Conservation (phyloP, 2,888 invertebrate genomes). For the Tetrapedia diversipes region DNA sequence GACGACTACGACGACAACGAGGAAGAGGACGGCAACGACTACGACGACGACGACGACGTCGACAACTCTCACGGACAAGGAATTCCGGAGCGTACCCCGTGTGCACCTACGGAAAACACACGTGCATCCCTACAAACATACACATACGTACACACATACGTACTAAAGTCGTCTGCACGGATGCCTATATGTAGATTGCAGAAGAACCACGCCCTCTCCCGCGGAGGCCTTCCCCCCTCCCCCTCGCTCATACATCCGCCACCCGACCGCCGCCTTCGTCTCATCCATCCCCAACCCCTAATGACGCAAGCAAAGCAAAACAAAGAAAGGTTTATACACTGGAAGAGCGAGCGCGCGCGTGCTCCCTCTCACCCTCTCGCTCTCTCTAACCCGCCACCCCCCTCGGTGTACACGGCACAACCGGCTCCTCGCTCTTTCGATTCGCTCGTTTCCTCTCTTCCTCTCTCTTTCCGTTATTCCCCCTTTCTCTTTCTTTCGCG, state of each 20-base stretch:
- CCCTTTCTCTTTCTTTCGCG: slow-evolving; percentile 44
- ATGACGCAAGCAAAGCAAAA: slow-evolving; percentile 85
- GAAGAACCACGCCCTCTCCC: slow-evolving; percentile 81
- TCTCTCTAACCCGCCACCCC: slow-evolving; percentile 48
- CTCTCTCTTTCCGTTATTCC: slow-evolving; percentile 54
- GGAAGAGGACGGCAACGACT: slow-evolving; percentile 36
- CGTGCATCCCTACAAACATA: slow-evolving; percentile 58
- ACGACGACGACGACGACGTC: slow-evolving; percentile 29
- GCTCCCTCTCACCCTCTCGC: slow-evolving; percentile 56
- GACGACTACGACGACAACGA: slow-evolving; percentile 39
- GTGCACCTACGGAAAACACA: slow-evolving; percentile 61
- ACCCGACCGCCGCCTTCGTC: slow-evolving; percentile 65
- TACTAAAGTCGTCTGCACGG: slow-evolving; percentile 72
- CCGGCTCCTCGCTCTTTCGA: slow-evolving; percentile 54
- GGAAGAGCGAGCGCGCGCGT: slow-evolving; percentile 67
- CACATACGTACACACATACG: slow-evolving; percentile 60
- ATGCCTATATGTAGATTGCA: slow-evolving; percentile 78
- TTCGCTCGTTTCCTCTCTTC: slow-evolving; percentile 44
- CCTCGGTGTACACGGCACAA: slow-evolving; percentile 25
- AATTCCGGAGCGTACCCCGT: slow-evolving; percentile 53
- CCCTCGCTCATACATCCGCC: slow-evolving; percentile 63
- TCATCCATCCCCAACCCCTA: slow-evolving; percentile 81
- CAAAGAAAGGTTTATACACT: slow-evolving; percentile 84
- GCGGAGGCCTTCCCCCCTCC: slow-evolving; percentile 66
- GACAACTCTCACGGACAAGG: slow-evolving; percentile 50